phyloP scores from a whole-genome alignment of 2,113 vertebrate genomes.

The Hemichromis elongatus region DNA sequence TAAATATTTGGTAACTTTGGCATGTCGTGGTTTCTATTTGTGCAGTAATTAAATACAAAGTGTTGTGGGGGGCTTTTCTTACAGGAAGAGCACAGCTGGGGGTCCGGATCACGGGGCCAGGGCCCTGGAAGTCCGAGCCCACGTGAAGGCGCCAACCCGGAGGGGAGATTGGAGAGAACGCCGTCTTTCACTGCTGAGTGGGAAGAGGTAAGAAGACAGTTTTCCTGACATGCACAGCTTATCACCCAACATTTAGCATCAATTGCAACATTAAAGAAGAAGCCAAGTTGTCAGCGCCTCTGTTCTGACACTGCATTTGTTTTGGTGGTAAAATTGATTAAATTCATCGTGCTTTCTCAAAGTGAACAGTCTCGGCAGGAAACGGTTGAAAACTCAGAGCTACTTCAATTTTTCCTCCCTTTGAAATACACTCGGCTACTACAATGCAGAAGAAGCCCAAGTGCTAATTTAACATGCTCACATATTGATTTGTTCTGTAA shows the following conservation, averaged over 20 bases:
- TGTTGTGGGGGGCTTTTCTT: background rate
- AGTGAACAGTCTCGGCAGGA: background rate
- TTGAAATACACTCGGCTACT: background rate
- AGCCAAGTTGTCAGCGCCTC: background rate
- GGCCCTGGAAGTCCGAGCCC: constrained; percentile 58
- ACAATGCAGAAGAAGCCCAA: background rate
- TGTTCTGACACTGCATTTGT: background rate
- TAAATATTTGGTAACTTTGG: background rate
- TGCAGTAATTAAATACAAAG: background rate
- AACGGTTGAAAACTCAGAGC: background rate
- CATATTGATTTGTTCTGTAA: constrained; percentile 10
- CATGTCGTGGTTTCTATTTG: background rate
- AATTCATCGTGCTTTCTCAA: background rate
- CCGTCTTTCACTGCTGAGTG: constrained; percentile 97
- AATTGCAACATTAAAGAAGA: background rate
- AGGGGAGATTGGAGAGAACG: constrained; percentile 83
- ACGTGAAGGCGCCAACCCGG: constrained; percentile 71
- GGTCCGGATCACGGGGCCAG: constrained; percentile 76
- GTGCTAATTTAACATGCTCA: constrained; percentile 16
- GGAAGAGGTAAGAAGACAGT: constrained; percentile 84
- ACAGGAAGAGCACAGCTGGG: constrained; percentile 81
- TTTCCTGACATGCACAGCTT: background rate
- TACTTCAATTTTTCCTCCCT: background rate
- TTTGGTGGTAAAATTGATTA: background rate
- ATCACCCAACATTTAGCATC: background rate